Evolutionary conservation across 2,797 vertebrate genomes (phyloP), one percentile per base, ranked within the genome.

Genomic region (Amniataba percoides): DNA sequence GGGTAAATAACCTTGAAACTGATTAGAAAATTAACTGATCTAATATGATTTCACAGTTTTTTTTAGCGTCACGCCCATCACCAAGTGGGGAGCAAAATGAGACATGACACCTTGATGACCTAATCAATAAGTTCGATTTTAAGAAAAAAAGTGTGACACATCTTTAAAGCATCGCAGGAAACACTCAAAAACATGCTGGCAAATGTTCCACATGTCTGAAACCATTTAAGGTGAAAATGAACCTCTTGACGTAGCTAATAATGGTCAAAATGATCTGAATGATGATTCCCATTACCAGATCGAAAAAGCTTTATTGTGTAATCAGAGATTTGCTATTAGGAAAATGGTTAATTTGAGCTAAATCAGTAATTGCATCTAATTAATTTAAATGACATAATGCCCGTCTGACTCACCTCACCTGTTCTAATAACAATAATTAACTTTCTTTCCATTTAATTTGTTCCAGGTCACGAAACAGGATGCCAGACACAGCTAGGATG

Each of bases 311-410:
- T 36, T 36, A 36, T 31, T 46, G 31, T 19, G 31, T 53, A 78
- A 67, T 78, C 45, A 64, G 49, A 60, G 51, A 31, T 43, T 67
- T 66, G 21, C 34, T 21, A 19, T 65, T 74, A 10, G 27, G 31
- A 73, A 40, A 59, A 27, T 18, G 18, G 62, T 65, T 74, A 4
- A 70, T 56, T 31, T 51, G 25, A 51, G 40, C 7, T 2, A 65
- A 60, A 77, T 57, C 77, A 64, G 72, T 78, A 52, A 67, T 13
- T 51, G 57, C 62, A 78, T 69, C 42, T 31, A 16, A 71, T 81
- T 42, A 36, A 76, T 80, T 80, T 45, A 34, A 68, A 52, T 61
- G 2, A 18, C 11, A 55, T 83, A 56, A 69, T 68, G 25, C 45
- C 55, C 4, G 36, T 73, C 49, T 42, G 55, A 62, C 48, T 64